Evolutionary conservation across 2,888 invertebrate genomes (phyloP), one percentile per base, ranked within the genome.

Genomic region (Callosobruchus maculatus): DNA sequence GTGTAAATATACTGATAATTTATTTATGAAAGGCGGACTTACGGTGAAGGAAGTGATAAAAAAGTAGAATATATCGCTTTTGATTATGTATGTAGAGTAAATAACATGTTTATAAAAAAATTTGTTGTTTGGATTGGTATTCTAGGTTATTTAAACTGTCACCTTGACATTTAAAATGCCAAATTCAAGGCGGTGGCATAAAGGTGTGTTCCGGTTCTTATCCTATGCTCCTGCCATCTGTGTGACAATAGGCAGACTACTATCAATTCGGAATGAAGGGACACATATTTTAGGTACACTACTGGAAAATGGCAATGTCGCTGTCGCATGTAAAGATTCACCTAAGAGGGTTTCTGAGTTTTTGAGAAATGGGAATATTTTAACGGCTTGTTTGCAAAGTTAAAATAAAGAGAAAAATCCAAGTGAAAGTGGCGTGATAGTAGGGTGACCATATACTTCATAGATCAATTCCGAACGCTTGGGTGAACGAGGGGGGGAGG

Each of bases 151-250:
- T 21, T 68, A 9, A 22, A 68, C 21, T 68, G 68, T 68, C 13
- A 68, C 13, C 18, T 68, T 21, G 21, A 21, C 21, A 68, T 68
- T 22, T 68, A 18, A 71, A 66, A 71, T 66, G 71, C 67, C 71
- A 67, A 71, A 71, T 31, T 21, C 67, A 71, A 67, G 71, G 71
- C 71, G 71, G 66, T 66, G 71, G 20, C 71, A 49, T 9, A 30
- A 3, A 30, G 9, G 49, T 49, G 49, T 18, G 49, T 49, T 49
- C 49, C 49, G 30, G n/a, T n/a, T 18, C 49, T 49, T 1, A 3
- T 1, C 49, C 3, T 49, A 13, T 13, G 1, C 49, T 49, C 5
- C 26, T 26, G 49, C 49, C 49, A 49, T 49, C 49, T 49, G 18
- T 13, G 9, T 5, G 1, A 18, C 13, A 18, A 49, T 49, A 49